Evolutionary conservation across 2,113 vertebrate species (phyloP).

Genomic region (Greenwoodochromis staneri): DNA sequence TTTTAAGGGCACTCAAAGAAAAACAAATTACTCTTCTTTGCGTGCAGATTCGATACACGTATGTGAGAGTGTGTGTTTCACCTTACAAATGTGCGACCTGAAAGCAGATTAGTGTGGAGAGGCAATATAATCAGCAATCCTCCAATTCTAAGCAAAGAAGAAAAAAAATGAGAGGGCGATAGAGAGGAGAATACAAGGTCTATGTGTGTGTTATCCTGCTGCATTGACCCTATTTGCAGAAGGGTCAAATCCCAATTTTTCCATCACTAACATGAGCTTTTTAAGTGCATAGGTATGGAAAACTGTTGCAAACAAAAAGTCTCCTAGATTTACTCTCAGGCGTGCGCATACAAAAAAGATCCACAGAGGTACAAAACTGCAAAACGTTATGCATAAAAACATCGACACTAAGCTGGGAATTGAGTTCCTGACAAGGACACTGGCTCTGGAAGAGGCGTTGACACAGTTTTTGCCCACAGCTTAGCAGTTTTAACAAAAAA

Average conservation of each 20-base stretch:
- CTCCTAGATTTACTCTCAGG: background rate
- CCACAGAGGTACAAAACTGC: background rate
- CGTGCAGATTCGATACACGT: background rate
- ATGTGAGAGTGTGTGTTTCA: background rate
- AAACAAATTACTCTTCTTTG: conserved; percentile 6
- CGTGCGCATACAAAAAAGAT: fast-evolving
- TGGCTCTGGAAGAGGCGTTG: background rate
- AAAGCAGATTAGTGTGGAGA: conserved; percentile 12
- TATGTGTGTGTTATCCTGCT: background rate
- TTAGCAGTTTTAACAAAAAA: background rate
- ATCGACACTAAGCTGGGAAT: background rate
- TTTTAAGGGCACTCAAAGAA: conserved; percentile 9
- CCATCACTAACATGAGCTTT: background rate
- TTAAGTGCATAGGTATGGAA: background rate
- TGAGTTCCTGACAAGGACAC: background rate
- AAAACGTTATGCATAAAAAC: background rate
- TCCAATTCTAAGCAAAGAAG: background rate
- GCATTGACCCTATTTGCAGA: background rate
- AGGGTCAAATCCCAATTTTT: background rate
- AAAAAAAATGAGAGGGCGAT: background rate
- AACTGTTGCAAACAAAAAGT: background rate
- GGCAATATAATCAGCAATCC: background rate
- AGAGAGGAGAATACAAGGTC: background rate
- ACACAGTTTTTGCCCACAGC: background rate
- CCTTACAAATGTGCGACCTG: conserved; percentile 4